Conservation (phyloP, 2,888 invertebrate genomes). For the Aproaerema taeniolella region DNA sequence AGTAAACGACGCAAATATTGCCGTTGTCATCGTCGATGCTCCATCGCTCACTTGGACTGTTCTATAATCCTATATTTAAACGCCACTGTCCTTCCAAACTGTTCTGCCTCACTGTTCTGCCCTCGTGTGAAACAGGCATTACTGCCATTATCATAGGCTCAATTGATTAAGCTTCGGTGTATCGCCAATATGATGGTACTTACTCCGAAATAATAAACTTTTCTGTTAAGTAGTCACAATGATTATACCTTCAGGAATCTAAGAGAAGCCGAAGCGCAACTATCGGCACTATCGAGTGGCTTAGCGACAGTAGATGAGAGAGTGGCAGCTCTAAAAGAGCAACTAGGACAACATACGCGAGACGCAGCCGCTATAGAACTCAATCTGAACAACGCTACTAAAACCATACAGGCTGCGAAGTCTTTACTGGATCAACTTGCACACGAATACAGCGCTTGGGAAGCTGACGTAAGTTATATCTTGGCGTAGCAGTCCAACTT, state of each 20-base stretch:
- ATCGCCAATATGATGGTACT: background rate
- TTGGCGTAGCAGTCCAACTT: background rate
- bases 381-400: constrained; percentile 85
- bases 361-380: constrained; percentile 96
- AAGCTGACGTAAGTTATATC: constrained; percentile 57
- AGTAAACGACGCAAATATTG: too few relatives aligned
- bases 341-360: constrained; percentile 91
- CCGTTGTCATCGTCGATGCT: too few relatives aligned
- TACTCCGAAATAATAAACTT: too few relatives aligned
- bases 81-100: too few relatives aligned
- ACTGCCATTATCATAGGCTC: too few relatives aligned
- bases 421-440: constrained; percentile 89
- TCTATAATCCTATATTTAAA: too few relatives aligned
- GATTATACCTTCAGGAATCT: constrained; percentile 82
- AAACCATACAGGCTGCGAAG: constrained; percentile 87
- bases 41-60: too few relatives aligned
- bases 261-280: constrained; percentile 87
- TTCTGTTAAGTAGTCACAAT: too few relatives aligned
- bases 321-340: constrained; percentile 85
- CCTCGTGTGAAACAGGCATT: too few relatives aligned
- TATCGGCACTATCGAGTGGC: constrained; percentile 86
- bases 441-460: constrained; percentile 94
- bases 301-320: constrained; percentile 88
- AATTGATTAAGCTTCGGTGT: too few relatives aligned
- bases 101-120: too few relatives aligned